Base-by-base conservation (phyloP, 2,888 invertebrate species). In the Ectropis crepuscularia region DNA sequence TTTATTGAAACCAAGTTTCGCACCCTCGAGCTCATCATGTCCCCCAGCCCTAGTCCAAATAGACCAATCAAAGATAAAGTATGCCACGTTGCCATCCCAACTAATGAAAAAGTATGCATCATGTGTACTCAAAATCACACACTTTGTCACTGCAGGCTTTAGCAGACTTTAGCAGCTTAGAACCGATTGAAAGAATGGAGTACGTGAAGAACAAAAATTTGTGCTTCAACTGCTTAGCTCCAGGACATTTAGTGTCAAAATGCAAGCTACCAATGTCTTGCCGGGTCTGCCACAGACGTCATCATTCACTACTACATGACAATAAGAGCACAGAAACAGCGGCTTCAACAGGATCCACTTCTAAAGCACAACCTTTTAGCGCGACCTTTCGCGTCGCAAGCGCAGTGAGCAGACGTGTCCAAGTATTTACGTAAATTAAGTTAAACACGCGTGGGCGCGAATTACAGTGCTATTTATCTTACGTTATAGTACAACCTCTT, bases 1-100 rank as follows among this genome's bases (percentile, higher is more conserved):
- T 77, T 77, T 63, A 53, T n/a, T 75, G 73, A 77, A 62, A 16
- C 62, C 1, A 72, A 69, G 49, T 76, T 75, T 57, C 63, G 74
- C 9, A 67, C 73, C 7, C 47, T 76, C 7, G 77, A 79, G 57
- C 38, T 77, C 5, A 43, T 55, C 10, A 50, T 46, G 11, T 6
- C 45, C n/a, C n/a, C n/a, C 11, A 39, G 8, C 6, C 11, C 12
- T 4, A 39, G 38, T 42, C 36, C 12, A 8, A 46, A 8, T 6
- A 46, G 9, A 39, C 11, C 6, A 50, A 37, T 49, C 11, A 57
- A 45, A 36, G 57, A 65, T 37, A 45, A 50, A 16, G 38, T 39
- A 6, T 50, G 41, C 51, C 65, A 70, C 45, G 57, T 59, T 37
- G 11, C 63, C 11, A 50, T 64, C 7, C 41, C 51, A 11, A 46